Evolutionary conservation across 2,888 invertebrate species (phyloP).

Genomic region (Epirrita christyi): DNA sequence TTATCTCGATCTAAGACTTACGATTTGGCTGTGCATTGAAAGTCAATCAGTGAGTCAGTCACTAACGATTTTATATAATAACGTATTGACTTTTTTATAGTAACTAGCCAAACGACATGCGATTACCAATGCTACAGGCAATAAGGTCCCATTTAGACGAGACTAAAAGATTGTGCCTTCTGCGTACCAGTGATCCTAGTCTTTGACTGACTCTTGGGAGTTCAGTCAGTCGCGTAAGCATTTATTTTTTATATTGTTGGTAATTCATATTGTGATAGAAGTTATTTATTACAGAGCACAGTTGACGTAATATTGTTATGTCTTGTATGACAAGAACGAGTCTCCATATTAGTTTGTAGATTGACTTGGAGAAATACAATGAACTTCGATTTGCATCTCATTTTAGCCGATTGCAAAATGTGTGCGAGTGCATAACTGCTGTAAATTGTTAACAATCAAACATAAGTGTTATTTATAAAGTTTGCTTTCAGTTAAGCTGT

Average conservation of each 20-base stretch:
- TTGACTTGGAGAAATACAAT: slow-evolving; percentile 43
- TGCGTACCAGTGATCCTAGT: slow-evolving; percentile 80
- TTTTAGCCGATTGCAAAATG: slow-evolving; percentile 6
- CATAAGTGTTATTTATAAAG: too few species aligned
- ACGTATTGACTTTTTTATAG: too few species aligned
- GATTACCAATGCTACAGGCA: neutral
- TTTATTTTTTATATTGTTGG: slow-evolving; percentile 83
- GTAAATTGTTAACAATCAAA: neutral
- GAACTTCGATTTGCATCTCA: slow-evolving; percentile 37
- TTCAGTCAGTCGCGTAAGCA: slow-evolving; percentile 78
- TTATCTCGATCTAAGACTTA: too few species aligned
- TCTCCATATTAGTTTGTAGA: slow-evolving; percentile 47
- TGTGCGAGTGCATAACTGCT: neutral
- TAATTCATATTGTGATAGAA: slow-evolving; percentile 61
- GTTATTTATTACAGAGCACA: slow-evolving; percentile 62
- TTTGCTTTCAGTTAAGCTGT: too few species aligned
- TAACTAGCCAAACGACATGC: neutral
- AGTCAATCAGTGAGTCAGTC: too few species aligned
- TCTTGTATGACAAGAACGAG: slow-evolving; percentile 62
- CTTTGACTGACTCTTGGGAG: slow-evolving; percentile 59
- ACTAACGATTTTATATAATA: too few species aligned
- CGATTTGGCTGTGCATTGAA: too few species aligned
- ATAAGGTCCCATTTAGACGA: slow-evolving; percentile 14
- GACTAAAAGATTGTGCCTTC: slow-evolving; percentile 69
- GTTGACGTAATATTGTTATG: slow-evolving; percentile 48